phyloP scores from a whole-genome alignment of 2,888 invertebrate genomes.

The Oscheius sp. region DNA sequence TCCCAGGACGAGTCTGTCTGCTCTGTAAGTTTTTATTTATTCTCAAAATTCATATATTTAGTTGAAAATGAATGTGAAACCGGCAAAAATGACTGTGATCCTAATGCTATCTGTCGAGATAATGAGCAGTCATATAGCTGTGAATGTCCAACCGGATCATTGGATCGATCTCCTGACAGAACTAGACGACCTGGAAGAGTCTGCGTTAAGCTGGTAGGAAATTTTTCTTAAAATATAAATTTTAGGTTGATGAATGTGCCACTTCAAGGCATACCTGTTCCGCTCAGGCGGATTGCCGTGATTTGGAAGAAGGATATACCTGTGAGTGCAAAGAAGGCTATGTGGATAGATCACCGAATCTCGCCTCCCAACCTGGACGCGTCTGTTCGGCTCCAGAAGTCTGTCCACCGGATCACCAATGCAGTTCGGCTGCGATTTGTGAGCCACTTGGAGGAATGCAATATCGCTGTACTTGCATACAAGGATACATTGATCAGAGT shows the following conservation, averaged over 20 bases:
- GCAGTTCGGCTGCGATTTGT: conserved; percentile 69
- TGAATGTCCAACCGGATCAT: conserved; percentile 63
- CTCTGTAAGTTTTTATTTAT: conserved; percentile 55
- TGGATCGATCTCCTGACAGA: conserved; percentile 69
- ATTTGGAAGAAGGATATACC: conserved; percentile 68
- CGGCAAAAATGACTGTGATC: conserved; percentile 69
- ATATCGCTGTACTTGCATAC: conserved; percentile 69
- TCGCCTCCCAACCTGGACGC: conserved; percentile 67
- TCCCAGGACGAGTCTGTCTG: conserved; percentile 70
- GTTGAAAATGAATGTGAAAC: conserved; percentile 67
- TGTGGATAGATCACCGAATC: conserved; percentile 68
- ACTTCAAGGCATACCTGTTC: conserved; percentile 65
- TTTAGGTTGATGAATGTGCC: conserved; percentile 64
- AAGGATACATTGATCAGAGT: conserved; percentile 67
- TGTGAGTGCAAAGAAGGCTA: conserved; percentile 70
- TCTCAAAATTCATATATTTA: conserved; percentile 31
- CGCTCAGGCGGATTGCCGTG: conserved; percentile 69
- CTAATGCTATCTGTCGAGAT: conserved; percentile 66
- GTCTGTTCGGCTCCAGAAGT: conserved; percentile 68
- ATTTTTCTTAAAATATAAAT: neutral
- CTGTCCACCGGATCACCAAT: conserved; percentile 69
- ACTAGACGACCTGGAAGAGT: conserved; percentile 65
- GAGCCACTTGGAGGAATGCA: conserved; percentile 68
- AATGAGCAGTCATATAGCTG: conserved; percentile 69
- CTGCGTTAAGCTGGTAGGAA: conserved; percentile 55